These are phyloP conservation scores for Argya squamiceps DNA, from an alignment of 2,797 vertebrate species.

Conservation along the genomic window DNA sequence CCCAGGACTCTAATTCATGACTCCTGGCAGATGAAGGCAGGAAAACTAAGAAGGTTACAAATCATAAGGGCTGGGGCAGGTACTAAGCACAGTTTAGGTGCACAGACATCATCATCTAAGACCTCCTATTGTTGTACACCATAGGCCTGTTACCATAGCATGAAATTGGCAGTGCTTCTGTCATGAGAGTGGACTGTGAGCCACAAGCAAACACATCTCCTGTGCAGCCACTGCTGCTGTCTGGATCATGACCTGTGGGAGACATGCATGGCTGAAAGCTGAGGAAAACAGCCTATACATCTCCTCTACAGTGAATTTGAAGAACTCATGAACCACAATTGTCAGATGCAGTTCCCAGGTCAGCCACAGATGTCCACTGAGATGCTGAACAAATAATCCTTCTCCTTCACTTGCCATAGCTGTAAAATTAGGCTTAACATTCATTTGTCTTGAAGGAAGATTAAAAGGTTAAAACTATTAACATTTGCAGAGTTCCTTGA, in stretches of 20 bases:
- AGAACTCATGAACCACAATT: not conserved
- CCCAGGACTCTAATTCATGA: not conserved
- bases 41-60: not conserved
- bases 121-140: accelerated
- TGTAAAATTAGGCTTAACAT: not conserved
- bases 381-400: not conserved
- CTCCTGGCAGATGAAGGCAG: not conserved
- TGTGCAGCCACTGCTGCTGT: not conserved
- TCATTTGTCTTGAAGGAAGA: not conserved
- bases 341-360: not conserved
- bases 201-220: not conserved
- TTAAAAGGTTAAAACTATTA: not conserved
- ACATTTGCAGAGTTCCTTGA: not conserved
- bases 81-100: not conserved
- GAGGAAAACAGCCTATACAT: not conserved
- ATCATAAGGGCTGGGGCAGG: not conserved
- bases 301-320: not conserved
- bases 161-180: not conserved
- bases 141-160: not conserved
- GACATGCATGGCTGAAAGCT: not conserved
- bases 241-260: not conserved
- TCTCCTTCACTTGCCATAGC: not conserved
- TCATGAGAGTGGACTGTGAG: not conserved
- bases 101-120: not conserved
- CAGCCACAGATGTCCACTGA: not conserved